Percentiles rank a stretch among this genome's conserved stretches.
These are phyloP conservation scores for Trichonephila clavipes DNA, from an alignment of 1,140 invertebrate species.

Conservation along the genomic window DNA sequence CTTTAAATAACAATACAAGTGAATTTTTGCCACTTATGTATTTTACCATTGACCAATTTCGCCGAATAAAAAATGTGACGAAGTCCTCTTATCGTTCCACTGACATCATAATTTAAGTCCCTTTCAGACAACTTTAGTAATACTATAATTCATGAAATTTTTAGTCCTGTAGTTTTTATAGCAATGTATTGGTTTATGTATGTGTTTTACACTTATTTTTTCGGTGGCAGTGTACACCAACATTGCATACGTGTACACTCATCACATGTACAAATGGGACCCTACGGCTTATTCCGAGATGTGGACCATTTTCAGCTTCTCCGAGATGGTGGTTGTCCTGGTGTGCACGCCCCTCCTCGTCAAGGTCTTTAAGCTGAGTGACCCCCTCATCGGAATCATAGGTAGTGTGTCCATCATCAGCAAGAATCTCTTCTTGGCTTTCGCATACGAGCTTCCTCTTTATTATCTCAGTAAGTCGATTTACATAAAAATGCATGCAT, in stretches of 20 bases:
- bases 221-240: conserved; percentile 56
- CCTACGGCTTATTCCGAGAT: conserved; percentile 48
- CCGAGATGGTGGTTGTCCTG: conserved; percentile 58
- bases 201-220: background rate
- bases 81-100: too few species aligned
- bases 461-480: conserved; percentile 65
- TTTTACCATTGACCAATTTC: too few species aligned
- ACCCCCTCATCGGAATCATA: conserved; percentile 61
- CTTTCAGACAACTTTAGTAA: too few species aligned
- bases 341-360: conserved; percentile 30
- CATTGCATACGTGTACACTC: conserved; percentile 63
- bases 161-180: too few species aligned
- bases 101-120: too few species aligned
- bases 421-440: conserved; percentile 65
- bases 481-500: too few species aligned
- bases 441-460: background rate
- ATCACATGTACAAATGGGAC: conserved; percentile 67
- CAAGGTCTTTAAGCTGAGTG: conserved; percentile 25
- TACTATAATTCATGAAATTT: too few species aligned
- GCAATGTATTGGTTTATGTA: too few species aligned
- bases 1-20: too few species aligned
- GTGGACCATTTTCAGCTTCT: conserved; percentile 69
- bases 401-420: conserved; percentile 57
- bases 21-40: too few species aligned
- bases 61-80: too few species aligned